Evolutionary conservation across 2,888 invertebrate genomes (phyloP), one percentile per base, ranked within the genome.

Genomic region (Metacarcinus magister): DNA sequence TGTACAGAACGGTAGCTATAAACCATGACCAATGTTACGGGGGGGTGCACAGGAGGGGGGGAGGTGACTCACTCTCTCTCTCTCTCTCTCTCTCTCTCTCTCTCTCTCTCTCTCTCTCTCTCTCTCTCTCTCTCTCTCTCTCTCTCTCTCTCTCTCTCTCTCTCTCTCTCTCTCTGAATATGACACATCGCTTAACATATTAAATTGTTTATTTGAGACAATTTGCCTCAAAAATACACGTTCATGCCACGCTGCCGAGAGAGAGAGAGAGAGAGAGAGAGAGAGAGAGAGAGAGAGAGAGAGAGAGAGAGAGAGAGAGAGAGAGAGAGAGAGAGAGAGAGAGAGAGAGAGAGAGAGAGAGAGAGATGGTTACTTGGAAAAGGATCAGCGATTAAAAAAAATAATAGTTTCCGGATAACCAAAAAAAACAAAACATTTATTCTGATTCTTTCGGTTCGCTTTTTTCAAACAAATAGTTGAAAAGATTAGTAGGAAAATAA

Each of bases 71-170:
- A n/a, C n/a, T n/a, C n/a, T n/a, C n/a, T n/a, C n/a, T n/a, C n/a
- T n/a, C n/a, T n/a, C n/a, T n/a, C n/a, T n/a, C 10, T 54, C 54
- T 54, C 54, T 54, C 54, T 54, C 54, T 54, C 54, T 54, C 54
- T 54, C 54, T 54, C 54, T 54, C 60, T 60, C 60, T 60, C 60
- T 60, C 60, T 60, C 60, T 60, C 75, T 75, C 28, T 75, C 7
- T 67, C 3, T n/a, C 23, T 2, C 23, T 2, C 23, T 23, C 23
- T 23, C 23, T 23, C 23, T 23, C 23, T 23, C 67, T 67, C 67
- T 67, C 67, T 67, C 67, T 67, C 67, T 67, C 67, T 67, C 67
- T 67, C 67, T 67, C 67, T 67, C 67, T 67, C 67, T 67, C 67
- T 67, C 67, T 67, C 67, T 67, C 67, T 67, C 67, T 67, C 67